These are phyloP conservation scores for Apodemus agrarius DNA, from an alignment of 2,797 vertebrate species.

Conservation along the genomic window DNA sequence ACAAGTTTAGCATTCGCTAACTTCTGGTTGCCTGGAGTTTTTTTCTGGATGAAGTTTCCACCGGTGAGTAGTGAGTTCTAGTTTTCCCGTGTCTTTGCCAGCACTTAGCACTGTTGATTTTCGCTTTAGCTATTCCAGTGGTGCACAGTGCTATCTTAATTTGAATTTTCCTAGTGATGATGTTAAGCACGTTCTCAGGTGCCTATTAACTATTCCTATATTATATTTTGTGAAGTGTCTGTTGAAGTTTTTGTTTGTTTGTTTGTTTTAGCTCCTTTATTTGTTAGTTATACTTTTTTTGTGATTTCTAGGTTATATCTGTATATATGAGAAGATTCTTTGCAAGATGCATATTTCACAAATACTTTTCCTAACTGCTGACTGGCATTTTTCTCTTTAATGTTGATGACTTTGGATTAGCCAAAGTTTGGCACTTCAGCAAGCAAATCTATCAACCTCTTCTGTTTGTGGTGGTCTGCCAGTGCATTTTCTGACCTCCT, in stretches of 20 bases:
- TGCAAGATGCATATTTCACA: not conserved
- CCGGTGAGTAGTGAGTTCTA: not conserved
- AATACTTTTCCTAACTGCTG: not conserved
- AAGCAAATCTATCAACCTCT: not conserved
- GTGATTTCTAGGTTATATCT: not conserved
- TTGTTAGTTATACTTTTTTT: conserved; percentile 2
- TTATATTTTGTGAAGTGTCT: not conserved
- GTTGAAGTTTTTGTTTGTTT: not conserved
- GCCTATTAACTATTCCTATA: not conserved
- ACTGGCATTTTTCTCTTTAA: conserved; percentile 42
- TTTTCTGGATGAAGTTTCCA: not conserved
- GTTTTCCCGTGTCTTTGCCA: not conserved
- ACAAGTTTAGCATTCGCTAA: not conserved
- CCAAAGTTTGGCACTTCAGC: not conserved
- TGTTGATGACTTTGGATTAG: not conserved
- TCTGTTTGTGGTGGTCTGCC: not conserved
- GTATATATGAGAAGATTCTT: conserved; percentile 17
- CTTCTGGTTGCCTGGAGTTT: not conserved
- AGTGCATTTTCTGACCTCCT: not conserved
- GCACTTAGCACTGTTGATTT: not conserved
- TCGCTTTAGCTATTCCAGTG: not conserved
- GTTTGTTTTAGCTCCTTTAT: not conserved
- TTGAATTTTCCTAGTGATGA: not conserved
- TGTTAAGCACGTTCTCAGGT: not conserved
- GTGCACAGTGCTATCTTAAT: not conserved